phyloP scores from a whole-genome alignment of 2,113 vertebrate genomes.

The Plecturocebus donacophilus region DNA sequence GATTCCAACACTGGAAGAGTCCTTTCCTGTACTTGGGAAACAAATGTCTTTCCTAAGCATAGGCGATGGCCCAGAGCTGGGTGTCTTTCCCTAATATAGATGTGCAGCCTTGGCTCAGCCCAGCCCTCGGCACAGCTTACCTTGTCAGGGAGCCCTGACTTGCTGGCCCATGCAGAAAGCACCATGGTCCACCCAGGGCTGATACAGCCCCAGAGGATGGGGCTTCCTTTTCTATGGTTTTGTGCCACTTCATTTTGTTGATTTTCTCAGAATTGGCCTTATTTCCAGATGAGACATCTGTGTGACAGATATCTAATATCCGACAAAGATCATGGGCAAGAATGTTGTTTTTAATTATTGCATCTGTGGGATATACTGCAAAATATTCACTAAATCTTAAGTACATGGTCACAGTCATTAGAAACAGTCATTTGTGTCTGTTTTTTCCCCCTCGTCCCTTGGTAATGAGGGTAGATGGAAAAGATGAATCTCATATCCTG shows the following conservation, averaged over 20 bases:
- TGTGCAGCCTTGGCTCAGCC: background rate
- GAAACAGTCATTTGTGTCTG: background rate
- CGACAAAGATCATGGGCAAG: background rate
- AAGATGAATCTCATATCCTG: background rate
- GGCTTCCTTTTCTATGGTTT: background rate
- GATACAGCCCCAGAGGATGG: background rate
- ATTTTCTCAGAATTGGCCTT: background rate
- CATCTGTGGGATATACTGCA: background rate
- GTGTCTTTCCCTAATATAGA: background rate
- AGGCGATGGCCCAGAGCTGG: background rate
- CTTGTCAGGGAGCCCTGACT: background rate
- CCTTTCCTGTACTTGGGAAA: background rate
- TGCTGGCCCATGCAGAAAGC: background rate
- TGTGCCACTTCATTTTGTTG: background rate
- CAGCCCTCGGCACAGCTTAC: background rate
- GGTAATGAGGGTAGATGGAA: background rate
- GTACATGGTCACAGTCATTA: background rate
- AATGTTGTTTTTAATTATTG: constrained; percentile 7
- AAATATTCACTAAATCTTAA: background rate
- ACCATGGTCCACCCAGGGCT: fast-evolving
- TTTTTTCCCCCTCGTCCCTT: background rate
- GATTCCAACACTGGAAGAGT: background rate
- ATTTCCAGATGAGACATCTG: background rate
- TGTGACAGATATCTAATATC: background rate
- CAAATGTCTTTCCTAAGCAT: background rate